These are phyloP conservation scores for Columba livia DNA, from an alignment of 2,113 vertebrate genomes.

Conservation along the genomic window DNA sequence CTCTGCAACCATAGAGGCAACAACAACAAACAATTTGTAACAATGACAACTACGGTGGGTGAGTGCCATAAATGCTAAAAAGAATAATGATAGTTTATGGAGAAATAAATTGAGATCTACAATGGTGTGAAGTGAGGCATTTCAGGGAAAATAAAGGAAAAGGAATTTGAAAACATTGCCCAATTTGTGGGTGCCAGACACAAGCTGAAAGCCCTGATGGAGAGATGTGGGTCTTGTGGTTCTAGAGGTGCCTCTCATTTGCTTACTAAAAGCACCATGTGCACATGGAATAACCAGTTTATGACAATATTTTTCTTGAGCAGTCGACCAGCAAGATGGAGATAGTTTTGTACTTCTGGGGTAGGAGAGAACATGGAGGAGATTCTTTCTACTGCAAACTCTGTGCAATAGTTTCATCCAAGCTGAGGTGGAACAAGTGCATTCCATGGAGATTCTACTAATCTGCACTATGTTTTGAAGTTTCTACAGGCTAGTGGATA, in stretches of 20 bases:
- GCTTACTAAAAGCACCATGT: neutral
- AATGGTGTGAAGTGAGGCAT: neutral
- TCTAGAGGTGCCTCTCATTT: fast-evolving
- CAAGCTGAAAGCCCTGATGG: fast-evolving
- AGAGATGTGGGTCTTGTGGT: neutral
- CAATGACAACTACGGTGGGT: neutral
- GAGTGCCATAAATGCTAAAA: neutral
- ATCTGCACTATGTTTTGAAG: neutral
- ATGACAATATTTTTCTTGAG: neutral
- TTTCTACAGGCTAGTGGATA: neutral
- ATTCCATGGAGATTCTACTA: neutral
- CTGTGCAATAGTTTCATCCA: neutral
- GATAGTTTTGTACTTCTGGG: fast-evolving
- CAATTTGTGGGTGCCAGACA: neutral
- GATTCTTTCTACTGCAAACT: neutral
- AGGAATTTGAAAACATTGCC: neutral
- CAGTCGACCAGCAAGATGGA: neutral
- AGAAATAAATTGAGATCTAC: neutral
- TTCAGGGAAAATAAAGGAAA: neutral
- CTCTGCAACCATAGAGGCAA: neutral
- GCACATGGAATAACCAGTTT: neutral
- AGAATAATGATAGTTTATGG: neutral
- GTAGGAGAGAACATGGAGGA: neutral
- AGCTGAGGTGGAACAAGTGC: neutral
- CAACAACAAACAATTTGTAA: neutral